Conservation (phyloP, 1,140 invertebrate species). For the Nymphalis io region DNA sequence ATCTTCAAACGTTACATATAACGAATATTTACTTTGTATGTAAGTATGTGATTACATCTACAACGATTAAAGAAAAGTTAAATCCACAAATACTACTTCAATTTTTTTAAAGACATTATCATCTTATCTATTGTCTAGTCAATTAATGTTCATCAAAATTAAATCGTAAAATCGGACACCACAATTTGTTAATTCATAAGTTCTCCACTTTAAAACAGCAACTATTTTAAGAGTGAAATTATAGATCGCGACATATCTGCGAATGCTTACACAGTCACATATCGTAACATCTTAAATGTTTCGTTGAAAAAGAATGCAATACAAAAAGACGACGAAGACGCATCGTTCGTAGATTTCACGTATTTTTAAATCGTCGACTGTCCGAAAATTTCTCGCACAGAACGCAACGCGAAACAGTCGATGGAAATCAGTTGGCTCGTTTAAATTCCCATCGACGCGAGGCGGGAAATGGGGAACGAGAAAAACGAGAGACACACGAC, state of each 20-base stretch:
- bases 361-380: slow-evolving; percentile 45
- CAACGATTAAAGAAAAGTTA: not conserved
- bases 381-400: slow-evolving; percentile 37
- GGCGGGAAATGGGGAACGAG: slow-evolving; percentile 62
- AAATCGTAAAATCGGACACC: not conserved
- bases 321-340: slow-evolving; percentile 38
- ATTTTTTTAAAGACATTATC: too few species aligned
- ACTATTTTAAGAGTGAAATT: not conserved
- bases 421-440: slow-evolving; percentile 54
- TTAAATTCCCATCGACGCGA: slow-evolving; percentile 62
- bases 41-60: not conserved
- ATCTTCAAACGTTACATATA: slow-evolving; percentile 5
- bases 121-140: too few species aligned
- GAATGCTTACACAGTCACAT: not conserved
- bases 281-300: slow-evolving; percentile 6
- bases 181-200: not conserved
- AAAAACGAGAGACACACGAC: slow-evolving; percentile 45
- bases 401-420: slow-evolving; percentile 43
- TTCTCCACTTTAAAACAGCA: not conserved
- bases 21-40: not conserved
- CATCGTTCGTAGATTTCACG: slow-evolving; percentile 31
- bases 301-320: slow-evolving; percentile 39
- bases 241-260: not conserved
- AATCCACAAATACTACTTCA: too few species aligned
- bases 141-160: too few species aligned